These are phyloP conservation scores for Amphiprion ocellaris DNA, from an alignment of 2,113 vertebrate genomes.

Conservation along the genomic window DNA sequence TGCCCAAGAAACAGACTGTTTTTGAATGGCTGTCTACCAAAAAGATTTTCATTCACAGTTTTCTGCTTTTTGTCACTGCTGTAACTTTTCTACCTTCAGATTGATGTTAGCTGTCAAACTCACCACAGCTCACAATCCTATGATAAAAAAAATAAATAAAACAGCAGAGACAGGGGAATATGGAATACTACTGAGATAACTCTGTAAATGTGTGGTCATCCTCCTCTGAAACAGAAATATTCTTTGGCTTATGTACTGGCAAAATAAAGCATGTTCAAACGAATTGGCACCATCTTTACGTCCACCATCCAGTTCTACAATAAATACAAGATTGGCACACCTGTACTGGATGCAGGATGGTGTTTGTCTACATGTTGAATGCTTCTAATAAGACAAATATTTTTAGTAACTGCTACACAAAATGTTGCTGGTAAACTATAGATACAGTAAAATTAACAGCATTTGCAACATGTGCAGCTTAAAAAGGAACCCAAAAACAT, in stretches of 20 bases:
- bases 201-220: too few relatives aligned
- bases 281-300: neutral
- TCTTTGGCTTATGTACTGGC: neutral
- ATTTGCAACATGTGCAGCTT: too few relatives aligned
- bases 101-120: slow-evolving; percentile 9
- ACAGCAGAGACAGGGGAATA: neutral
- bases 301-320: neutral
- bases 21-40: slow-evolving; percentile 21
- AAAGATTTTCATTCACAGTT: slow-evolving; percentile 21
- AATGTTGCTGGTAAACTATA: neutral
- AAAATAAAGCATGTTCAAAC: neutral
- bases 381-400: neutral
- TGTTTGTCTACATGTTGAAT: neutral
- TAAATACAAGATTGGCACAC: too few relatives aligned
- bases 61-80: slow-evolving; percentile 7
- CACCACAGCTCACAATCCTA: neutral
- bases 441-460: too few relatives aligned
- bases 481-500: too few relatives aligned
- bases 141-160: neutral
- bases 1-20: slow-evolving; percentile 17
- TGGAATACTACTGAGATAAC: too few relatives aligned
- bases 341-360: too few relatives aligned
- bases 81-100: neutral
- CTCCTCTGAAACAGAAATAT: neutral
- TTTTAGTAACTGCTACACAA: neutral